Conservation (phyloP, 1,140 invertebrate species). For the Gonatopus flavifemur region DNA sequence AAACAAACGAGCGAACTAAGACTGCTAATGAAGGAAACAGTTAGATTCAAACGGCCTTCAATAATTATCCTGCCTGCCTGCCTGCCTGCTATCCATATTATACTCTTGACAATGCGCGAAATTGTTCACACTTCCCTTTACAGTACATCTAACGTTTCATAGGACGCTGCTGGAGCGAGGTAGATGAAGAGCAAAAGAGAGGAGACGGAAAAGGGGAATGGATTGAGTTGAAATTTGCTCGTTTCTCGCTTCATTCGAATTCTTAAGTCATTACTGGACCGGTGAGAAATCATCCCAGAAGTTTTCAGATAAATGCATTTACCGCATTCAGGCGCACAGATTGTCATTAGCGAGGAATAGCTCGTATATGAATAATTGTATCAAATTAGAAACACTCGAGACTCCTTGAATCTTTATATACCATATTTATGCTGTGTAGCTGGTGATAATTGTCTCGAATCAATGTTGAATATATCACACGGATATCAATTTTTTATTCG, state of each 20-base stretch:
- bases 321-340: no score
- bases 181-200: conserved; percentile 2
- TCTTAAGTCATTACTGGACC: no score
- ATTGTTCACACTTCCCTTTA: conserved; percentile 60
- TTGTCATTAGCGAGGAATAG: no score
- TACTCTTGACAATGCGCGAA: conserved; percentile 55
- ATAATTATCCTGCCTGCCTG: conserved; percentile 57
- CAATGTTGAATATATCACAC: no score
- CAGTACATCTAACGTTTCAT: conserved; percentile 47
- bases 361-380: no score
- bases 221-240: background rate
- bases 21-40: conserved; percentile 61
- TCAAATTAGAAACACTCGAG: no score
- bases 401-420: no score
- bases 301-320: no score
- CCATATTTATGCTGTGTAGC: no score
- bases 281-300: no score
- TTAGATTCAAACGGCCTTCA: conserved; percentile 60
- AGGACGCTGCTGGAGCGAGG: conserved; percentile 9
- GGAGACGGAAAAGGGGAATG: background rate
- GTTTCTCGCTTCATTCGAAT: conserved; percentile 1
- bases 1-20: conserved; percentile 46
- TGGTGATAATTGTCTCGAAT: no score
- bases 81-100: conserved; percentile 51
- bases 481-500: no score